These are phyloP conservation scores for Hippasteria phrygiana DNA, from an alignment of 53 echinoderm and acorn worm species.

Conservation along the genomic window DNA sequence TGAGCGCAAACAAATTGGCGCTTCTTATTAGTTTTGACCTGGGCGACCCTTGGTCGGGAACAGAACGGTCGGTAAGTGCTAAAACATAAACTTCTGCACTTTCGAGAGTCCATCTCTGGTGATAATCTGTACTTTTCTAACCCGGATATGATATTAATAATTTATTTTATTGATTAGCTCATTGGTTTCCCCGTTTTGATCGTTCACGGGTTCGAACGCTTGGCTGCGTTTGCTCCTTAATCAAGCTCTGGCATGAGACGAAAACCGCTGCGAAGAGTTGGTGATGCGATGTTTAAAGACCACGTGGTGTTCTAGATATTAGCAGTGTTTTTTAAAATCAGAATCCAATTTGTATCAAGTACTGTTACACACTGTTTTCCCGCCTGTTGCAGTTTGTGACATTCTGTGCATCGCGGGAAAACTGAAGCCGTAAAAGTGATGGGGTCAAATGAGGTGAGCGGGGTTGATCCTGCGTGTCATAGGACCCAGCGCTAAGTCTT, in stretches of 20 bases:
- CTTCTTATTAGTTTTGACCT: conserved; percentile 38
- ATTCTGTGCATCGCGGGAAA: too few species aligned
- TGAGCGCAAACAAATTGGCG: neutral
- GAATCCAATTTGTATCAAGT: too few species aligned
- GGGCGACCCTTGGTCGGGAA: conserved; percentile 23
- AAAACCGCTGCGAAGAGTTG: too few species aligned
- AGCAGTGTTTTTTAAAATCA: too few species aligned
- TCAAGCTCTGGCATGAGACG: too few species aligned
- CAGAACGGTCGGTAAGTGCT: conserved; percentile 31
- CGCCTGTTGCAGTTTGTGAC: too few species aligned
- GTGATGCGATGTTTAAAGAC: neutral
- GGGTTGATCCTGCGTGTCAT: too few species aligned
- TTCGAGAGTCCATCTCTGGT: conserved; percentile 37
- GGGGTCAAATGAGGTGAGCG: too few species aligned
- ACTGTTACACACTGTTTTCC: too few species aligned
- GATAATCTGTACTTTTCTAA: conserved; percentile 35
- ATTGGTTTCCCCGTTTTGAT: neutral
- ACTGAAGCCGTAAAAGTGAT: too few species aligned
- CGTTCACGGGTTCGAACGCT: neutral
- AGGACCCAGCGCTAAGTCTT: too few species aligned
- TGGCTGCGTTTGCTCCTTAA: neutral
- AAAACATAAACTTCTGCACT: conserved; percentile 45
- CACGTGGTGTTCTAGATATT: neutral
- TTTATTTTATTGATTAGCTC: conserved; percentile 33
- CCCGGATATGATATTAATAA: conserved; percentile 14